A percentile compares a stretch with the other conserved stretches of the same genome.
These are phyloP conservation scores for Perizoma flavofasciatum DNA, from an alignment of 2,888 invertebrate genomes.

Conservation along the genomic window DNA sequence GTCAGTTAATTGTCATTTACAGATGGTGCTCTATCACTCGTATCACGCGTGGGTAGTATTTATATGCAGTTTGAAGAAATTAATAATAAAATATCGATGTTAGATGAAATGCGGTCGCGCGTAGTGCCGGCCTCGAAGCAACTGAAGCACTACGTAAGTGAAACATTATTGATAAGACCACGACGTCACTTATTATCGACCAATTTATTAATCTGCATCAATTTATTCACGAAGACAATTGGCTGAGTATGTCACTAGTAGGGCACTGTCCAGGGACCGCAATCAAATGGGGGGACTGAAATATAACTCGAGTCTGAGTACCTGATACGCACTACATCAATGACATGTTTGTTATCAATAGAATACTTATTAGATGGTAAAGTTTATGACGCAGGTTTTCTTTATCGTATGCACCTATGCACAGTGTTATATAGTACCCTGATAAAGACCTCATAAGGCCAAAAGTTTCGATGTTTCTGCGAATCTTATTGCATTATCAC, in stretches of 20 bases:
- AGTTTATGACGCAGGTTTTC: slow-evolving; percentile 36
- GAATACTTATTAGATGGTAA: slow-evolving; percentile 25
- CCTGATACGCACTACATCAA: slow-evolving; percentile 1
- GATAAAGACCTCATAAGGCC: slow-evolving; percentile 35
- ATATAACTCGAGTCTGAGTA: not conserved
- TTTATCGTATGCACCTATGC: slow-evolving; percentile 26
- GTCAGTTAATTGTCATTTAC: slow-evolving; percentile 39
- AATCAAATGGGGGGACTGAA: slow-evolving; percentile 5
- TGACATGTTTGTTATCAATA: slow-evolving; percentile 21
- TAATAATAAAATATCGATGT: slow-evolving; percentile 40
- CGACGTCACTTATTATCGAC: slow-evolving; percentile 73
- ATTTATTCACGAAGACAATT: slow-evolving; percentile 78
- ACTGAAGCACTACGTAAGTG: slow-evolving; percentile 68
- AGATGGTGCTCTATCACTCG: slow-evolving; percentile 32
- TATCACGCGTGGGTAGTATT: slow-evolving; percentile 32
- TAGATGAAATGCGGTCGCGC: slow-evolving; percentile 55
- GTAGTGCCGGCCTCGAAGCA: slow-evolving; percentile 56
- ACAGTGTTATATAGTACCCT: slow-evolving; percentile 4
- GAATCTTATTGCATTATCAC: slow-evolving; percentile 32
- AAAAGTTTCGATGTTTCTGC: slow-evolving; percentile 35
- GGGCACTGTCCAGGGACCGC: not conserved
- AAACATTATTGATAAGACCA: slow-evolving; percentile 75
- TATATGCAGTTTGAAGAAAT: slow-evolving; percentile 35
- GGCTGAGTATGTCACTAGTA: slow-evolving; percentile 43
- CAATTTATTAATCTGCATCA: slow-evolving; percentile 80